Conservation (phyloP, 2,797 vertebrate species). For the Periparus ater region DNA sequence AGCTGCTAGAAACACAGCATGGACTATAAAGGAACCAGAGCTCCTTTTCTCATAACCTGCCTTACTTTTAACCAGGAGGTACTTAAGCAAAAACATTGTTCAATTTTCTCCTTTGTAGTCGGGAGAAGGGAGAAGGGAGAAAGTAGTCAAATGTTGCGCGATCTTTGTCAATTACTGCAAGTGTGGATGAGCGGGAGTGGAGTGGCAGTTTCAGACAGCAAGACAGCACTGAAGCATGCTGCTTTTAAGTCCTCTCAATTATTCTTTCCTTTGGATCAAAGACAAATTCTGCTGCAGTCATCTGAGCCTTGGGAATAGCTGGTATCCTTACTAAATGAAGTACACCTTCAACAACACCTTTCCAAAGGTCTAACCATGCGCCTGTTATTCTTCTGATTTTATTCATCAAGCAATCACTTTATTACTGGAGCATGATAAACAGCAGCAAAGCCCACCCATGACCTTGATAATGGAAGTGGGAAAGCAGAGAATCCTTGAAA, state of each 20-base stretch:
- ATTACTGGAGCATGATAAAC: conserved; percentile 11
- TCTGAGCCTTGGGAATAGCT: background rate
- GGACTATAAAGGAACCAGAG: background rate
- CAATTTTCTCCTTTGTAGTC: background rate
- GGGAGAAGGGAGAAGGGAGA: background rate
- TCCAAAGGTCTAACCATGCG: background rate
- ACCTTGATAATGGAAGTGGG: background rate
- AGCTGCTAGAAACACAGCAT: background rate
- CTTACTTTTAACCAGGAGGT: background rate
- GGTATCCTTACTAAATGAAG: conserved; percentile 6
- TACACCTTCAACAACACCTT: background rate
- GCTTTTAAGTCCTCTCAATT: background rate
- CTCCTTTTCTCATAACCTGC: background rate
- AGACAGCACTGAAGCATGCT: background rate
- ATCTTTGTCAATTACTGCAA: background rate
- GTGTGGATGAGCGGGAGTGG: background rate
- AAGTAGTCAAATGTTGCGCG: background rate
- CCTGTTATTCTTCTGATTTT: conserved; percentile 2
- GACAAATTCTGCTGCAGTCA: background rate
- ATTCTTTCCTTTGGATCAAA: conserved; percentile 18
- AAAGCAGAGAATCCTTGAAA: background rate
- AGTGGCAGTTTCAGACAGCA: background rate
- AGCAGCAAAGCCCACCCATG: background rate
- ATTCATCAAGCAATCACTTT: background rate
- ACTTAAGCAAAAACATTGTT: background rate